Percentiles rank a stretch among this genome's conserved stretches.
phyloP scores from a whole-genome alignment of 2,797 vertebrate genomes.

The Falco biarmicus region DNA sequence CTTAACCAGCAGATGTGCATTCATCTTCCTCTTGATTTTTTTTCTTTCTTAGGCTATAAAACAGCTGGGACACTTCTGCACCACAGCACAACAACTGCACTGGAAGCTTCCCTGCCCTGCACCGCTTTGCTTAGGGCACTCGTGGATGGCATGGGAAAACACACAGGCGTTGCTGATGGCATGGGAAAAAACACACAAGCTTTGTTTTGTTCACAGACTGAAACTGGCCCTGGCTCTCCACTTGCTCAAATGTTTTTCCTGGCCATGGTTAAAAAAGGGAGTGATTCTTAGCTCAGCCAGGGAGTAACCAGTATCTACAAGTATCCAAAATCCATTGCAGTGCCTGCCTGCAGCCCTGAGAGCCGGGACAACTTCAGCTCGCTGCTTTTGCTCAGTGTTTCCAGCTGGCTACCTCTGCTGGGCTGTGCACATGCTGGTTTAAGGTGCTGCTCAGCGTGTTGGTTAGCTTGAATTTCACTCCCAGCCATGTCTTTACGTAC shows the following conservation, averaged over 20 bases:
- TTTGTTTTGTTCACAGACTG: neutral
- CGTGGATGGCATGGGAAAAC: fast-evolving
- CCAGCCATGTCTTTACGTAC: neutral
- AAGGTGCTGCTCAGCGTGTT: neutral
- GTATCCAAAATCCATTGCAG: neutral
- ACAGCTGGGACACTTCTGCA: neutral
- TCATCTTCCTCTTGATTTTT: neutral
- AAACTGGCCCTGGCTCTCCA: neutral
- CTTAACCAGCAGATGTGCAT: neutral
- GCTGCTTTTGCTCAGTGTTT: neutral
- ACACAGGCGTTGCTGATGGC: fast-evolving
- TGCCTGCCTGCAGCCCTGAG: neutral
- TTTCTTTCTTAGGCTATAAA: neutral
- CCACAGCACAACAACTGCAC: neutral
- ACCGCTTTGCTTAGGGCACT: neutral
- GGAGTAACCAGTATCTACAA: neutral
- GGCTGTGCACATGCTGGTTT: neutral
- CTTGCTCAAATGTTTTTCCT: neutral
- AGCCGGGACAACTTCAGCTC: neutral
- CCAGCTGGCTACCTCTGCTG: neutral
- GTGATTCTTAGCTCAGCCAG: neutral
- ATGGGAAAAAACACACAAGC: neutral
- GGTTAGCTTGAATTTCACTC: neutral
- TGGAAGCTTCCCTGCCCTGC: neutral
- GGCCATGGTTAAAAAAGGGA: neutral